Conservation (phyloP, 2,888 invertebrate species). For the Limenitis camilla region DNA sequence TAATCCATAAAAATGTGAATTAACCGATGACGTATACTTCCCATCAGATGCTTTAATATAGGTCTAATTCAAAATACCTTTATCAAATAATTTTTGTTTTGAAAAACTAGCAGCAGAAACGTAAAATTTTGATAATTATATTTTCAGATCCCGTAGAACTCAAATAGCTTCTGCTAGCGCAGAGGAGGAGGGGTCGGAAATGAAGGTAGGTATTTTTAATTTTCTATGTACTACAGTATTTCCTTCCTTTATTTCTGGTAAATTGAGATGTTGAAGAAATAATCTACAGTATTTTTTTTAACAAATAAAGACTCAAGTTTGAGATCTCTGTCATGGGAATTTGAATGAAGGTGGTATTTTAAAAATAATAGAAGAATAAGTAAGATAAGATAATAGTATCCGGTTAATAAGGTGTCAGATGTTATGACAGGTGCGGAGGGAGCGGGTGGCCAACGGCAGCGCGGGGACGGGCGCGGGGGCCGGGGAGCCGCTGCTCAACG, state of each 20-base stretch:
- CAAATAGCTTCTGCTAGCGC: slow-evolving; percentile 33
- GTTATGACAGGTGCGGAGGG: slow-evolving; percentile 40
- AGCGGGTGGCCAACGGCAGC: slow-evolving; percentile 52
- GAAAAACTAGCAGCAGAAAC: background rate
- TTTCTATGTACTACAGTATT: background rate
- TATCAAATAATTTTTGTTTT: too few relatives aligned
- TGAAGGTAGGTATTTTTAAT: slow-evolving; percentile 44
- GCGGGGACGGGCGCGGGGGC: slow-evolving; percentile 29
- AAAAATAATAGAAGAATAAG: background rate
- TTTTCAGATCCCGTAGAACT: slow-evolving; percentile 40
- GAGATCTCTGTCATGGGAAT: too few relatives aligned
- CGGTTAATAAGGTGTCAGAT: slow-evolving; percentile 21
- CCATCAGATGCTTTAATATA: too few relatives aligned
- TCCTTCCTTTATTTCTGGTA: background rate
- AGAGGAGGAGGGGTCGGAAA: slow-evolving; percentile 51
- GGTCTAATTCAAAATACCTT: background rate
- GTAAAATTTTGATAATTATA: background rate
- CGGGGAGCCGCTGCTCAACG: slow-evolving; percentile 71
- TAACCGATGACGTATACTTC: too few relatives aligned
- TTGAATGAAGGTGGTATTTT: too few relatives aligned
- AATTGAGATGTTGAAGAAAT: background rate
- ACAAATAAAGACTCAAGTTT: too few relatives aligned
- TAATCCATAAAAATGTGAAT: too few relatives aligned
- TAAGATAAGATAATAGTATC: background rate
- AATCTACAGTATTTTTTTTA: too few relatives aligned